Conservation (phyloP, 2,113 vertebrate species). For the Charadrius vociferus region DNA sequence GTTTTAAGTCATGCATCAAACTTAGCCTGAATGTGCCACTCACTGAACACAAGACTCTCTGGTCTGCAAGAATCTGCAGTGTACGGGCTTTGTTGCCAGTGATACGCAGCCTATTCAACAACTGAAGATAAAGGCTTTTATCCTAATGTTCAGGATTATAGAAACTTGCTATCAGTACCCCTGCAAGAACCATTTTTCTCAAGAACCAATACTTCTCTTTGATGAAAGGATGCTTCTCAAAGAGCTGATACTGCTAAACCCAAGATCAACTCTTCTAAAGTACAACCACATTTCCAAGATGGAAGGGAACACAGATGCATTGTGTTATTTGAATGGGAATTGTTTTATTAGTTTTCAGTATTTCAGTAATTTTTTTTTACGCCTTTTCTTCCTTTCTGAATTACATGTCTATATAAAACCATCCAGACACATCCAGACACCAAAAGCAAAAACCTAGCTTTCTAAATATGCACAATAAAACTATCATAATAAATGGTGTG, state of each 20-base stretch:
- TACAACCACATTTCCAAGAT: not conserved
- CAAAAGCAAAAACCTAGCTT: not conserved
- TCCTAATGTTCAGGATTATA: not conserved
- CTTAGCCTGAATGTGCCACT: not conserved
- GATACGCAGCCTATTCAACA: not conserved
- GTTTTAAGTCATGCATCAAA: not conserved
- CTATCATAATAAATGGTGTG: not conserved
- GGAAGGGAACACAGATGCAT: not conserved
- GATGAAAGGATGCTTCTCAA: not conserved
- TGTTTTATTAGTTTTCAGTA: not conserved
- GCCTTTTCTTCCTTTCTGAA: not conserved
- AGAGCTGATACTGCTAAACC: not conserved
- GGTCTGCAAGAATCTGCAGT: not conserved
- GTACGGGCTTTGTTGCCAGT: not conserved
- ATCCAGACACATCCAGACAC: not conserved
- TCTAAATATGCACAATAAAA: not conserved
- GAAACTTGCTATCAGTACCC: not conserved
- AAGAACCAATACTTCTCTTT: not conserved
- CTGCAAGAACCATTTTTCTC: not conserved
- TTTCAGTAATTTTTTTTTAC: no score
- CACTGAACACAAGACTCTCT: not conserved
- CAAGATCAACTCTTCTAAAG: not conserved
- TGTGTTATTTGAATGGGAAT: not conserved
- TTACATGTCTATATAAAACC: not conserved
- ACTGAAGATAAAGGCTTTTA: not conserved